Percentiles rank a stretch among this genome's conserved stretches.
Conservation (phyloP, 1,140 invertebrate species). For the Magallana angulata region DNA sequence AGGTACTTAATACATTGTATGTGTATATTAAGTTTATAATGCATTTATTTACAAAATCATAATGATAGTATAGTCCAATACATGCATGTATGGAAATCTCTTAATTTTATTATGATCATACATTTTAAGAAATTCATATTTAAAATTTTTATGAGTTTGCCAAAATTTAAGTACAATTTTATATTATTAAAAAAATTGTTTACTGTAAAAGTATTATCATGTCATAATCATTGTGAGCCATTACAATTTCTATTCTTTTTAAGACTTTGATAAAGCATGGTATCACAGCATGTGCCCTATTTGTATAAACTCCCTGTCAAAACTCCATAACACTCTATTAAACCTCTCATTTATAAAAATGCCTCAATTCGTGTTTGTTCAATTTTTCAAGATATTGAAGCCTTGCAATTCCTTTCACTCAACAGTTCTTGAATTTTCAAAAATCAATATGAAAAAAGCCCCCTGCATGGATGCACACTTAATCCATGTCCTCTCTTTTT, state of each 20-base stretch:
- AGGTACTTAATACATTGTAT: not conserved
- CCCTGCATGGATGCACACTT: not conserved
- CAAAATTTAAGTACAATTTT: too few relatives aligned
- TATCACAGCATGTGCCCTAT: not conserved
- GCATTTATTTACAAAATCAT: not conserved
- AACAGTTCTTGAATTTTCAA: conserved; percentile 21
- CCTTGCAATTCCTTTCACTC: conserved; percentile 33
- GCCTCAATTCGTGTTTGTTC: conserved; percentile 3
- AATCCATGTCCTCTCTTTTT: not conserved
- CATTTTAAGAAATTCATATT: not conserved
- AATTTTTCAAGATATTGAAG: conserved; percentile 21
- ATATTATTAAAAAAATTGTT: too few relatives aligned
- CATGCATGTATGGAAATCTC: too few relatives aligned
- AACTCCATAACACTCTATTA: conserved; percentile 4
- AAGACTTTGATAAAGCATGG: not conserved
- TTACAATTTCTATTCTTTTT: not conserved
- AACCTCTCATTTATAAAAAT: conserved; percentile 31
- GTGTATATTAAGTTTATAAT: too few relatives aligned
- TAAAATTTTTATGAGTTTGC: not conserved
- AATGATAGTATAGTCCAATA: too few relatives aligned
- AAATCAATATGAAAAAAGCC: not conserved
- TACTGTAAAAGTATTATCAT: too few relatives aligned
- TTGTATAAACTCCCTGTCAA: conserved; percentile 1
- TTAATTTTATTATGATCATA: too few relatives aligned
- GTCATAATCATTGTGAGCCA: too few relatives aligned